Percentiles rank a stretch among this genome's conserved stretches.
phyloP scores from a whole-genome alignment of 92 coral and sea anemone genomes.

The Metridium senile region DNA sequence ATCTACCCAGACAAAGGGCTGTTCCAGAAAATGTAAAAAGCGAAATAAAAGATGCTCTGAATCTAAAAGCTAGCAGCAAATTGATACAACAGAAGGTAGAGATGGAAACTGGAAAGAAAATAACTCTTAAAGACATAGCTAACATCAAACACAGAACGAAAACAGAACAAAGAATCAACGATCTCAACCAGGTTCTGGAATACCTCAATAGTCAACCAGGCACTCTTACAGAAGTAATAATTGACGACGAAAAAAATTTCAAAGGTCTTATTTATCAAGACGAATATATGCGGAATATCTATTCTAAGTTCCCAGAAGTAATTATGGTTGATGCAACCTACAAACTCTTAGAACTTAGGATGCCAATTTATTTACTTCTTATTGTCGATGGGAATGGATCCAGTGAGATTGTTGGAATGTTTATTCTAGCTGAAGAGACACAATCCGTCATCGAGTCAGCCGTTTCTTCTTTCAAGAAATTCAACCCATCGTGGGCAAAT shows the following conservation, averaged over 20 bases:
- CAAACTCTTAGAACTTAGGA: conserved; percentile 52
- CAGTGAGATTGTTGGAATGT: conserved; percentile 60
- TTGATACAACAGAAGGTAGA: conserved; percentile 47
- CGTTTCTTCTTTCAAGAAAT: conserved; percentile 39
- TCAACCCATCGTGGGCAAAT: conserved; percentile 38
- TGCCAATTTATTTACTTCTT: conserved; percentile 60
- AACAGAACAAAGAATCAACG: conserved; percentile 28
- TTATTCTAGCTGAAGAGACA: conserved; percentile 59
- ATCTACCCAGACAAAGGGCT: conserved; percentile 55
- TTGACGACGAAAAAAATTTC: conserved; percentile 66
- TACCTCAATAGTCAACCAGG: conserved; percentile 39
- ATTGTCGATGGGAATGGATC: conserved; percentile 55
- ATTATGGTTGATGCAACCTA: conserved; percentile 59
- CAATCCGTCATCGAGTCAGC: conserved; percentile 45
- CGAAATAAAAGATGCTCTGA: conserved; percentile 44
- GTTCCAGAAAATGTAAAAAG: conserved; percentile 18
- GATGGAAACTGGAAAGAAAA: conserved; percentile 21
- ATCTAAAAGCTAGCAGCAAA: conserved; percentile 50
- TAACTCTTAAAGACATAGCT: conserved; percentile 39
- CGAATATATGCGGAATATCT: conserved; percentile 41
- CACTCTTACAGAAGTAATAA: conserved; percentile 35
- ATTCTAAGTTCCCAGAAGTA: conserved; percentile 45
- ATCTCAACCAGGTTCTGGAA: conserved; percentile 36
- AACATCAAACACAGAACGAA: conserved; percentile 49
- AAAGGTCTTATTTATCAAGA: conserved; percentile 59